Base-by-base conservation (phyloP, 2,797 vertebrate species). In the Ibycter americanus region DNA sequence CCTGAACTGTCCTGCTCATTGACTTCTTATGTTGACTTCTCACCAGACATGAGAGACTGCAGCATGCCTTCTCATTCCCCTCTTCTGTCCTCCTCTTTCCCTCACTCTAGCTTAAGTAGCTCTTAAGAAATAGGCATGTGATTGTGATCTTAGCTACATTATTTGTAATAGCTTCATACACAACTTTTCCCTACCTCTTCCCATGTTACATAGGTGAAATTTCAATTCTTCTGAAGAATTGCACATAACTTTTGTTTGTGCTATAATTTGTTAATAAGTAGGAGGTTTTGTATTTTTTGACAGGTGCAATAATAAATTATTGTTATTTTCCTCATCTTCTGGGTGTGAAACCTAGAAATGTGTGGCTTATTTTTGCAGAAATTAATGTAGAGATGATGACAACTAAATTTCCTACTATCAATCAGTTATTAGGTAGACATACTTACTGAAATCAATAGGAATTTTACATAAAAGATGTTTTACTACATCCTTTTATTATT, bases 41-140 rank as follows among this genome's bases (percentile, higher is more conserved):
- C 65, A 58, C 8, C 49, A 79, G 31, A 58, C 0, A 0, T 32
- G 36, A 71, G 31, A 62, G 15, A 71, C 6, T 66, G 40, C 26
- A 58, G 34, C 32, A 25, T 29, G 5, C 54, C 25, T 68, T 61
- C 46, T 86, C 20, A 9, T 12, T 34, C 32, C 1, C 1, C 21
- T 83, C 61, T 71, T 77, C 67, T 58, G 15, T 52, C 25, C 6
- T 70, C 18, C 76, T 79, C 32, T 77, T 77, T 71, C 9, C 4
- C 8, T 63, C 12, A 4, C 25, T 52, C 12, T 19, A 18, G 10
- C 8, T 5, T 71, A 71, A 88, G 25, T 16, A 66, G 25, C 19
- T 22, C 8, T 73, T 59, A 55, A 89, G 7, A 79, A 80, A 54
- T 9, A 23, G 3, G 9, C 5, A 34, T 15, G 8, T 32, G 31